Evolutionary conservation across 2,113 vertebrate genomes (phyloP), one percentile per base, ranked within the genome.

Genomic region (Thunnus thynnus): DNA sequence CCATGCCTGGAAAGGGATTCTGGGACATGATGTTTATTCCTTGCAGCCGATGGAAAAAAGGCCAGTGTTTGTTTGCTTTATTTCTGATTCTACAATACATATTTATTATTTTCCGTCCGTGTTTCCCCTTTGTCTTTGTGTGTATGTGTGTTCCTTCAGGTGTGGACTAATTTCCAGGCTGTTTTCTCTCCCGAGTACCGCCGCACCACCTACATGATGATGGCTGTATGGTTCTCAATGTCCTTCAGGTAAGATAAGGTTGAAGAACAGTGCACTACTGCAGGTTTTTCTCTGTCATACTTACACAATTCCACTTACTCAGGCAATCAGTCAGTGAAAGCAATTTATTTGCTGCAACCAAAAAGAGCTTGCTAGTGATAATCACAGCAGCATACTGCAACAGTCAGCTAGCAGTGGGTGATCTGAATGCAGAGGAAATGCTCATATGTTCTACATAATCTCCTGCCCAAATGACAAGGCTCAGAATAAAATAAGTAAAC

Each of bases 161-260:
- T 99, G 48, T 97, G 97, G 97, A 93, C 91, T 69, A 99, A 99
- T 62, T 98, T 99, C 91, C 95, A 94, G 78, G 92, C 96, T 4
- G 92, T 97, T 76, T 99, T 99, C 13, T 94, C 94, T 0, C 97
- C 97, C 0, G 96, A 99, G 80, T 99, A 97, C 66, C 96, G 97
- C 0, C 96, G 98, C 11, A 96, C 97, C 80, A 99, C 97, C 0
- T 95, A 97, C 68, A 97, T 99, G 97, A 97, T 99, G 97, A 99
- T 99, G 97, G 98, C 97, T 0, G 97, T 99, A 16, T 99, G 98
- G 98, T 99, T 99, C 94, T 98, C 97, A 73, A 99, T 99, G 97
- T 98, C 97, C 22, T 99, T 99, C 95, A 99, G 98, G 98, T 99
- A 82, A 20, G 63, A 41, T 16, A 10, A 10, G 12, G 7, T 30